These are phyloP conservation scores for Aphrocallistes beatrix DNA, from an alignment of 37 sponge, comb jelly and placozoan species.

Conservation along the genomic window DNA sequence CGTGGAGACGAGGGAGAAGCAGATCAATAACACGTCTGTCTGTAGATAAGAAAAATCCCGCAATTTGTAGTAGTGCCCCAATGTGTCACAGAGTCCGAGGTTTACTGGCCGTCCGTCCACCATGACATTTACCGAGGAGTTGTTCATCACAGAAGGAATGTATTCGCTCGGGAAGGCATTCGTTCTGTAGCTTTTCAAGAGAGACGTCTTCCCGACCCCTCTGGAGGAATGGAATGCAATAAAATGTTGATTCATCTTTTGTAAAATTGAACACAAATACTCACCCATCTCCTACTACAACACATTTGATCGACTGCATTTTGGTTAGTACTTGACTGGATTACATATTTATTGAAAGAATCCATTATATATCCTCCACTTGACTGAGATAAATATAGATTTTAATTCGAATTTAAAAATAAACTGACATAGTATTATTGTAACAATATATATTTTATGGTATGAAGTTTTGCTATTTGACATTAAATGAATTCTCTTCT, in stretches of 20 bases:
- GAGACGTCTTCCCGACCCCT: constrained; percentile 94
- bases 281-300: constrained; percentile 7
- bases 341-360: background rate
- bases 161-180: constrained; percentile 33
- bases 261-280: background rate
- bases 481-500: no score
- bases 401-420: background rate
- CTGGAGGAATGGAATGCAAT: constrained; percentile 32
- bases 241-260: no score
- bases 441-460: no score
- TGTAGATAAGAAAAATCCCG: constrained; percentile 50
- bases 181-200: constrained; percentile 77
- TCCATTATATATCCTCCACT: background rate
- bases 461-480: no score
- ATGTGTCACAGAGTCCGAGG: constrained; percentile 59
- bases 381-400: background rate
- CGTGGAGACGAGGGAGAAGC: constrained; percentile 42
- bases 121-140: constrained; percentile 63
- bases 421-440: no score
- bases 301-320: constrained; percentile 7
- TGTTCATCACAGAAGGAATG: constrained; percentile 40
- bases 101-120: constrained; percentile 46
- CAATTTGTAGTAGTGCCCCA: constrained; percentile 42
- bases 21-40: constrained; percentile 50
- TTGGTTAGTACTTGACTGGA: background rate